Base-by-base conservation (phyloP, 2,797 vertebrate genomes). In the Lagocephalus sceleratus region DNA sequence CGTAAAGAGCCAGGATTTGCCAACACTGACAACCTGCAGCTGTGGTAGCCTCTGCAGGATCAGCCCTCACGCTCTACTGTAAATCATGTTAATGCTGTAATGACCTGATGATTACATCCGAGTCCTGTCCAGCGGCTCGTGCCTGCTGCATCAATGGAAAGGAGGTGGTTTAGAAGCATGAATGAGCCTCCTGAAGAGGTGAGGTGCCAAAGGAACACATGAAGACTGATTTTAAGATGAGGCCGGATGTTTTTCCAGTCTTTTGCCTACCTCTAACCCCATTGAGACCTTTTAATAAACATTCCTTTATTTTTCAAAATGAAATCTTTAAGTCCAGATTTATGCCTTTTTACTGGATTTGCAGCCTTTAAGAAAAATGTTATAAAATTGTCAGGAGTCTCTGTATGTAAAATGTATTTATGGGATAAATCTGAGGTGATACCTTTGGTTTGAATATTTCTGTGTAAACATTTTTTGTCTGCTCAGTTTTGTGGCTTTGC, bases 1-100 rank as follows among this genome's bases (percentile, higher is more conserved):
- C 90, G 94, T 35, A 79, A 91, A 1, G 88, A 92, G 3, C 94
- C 94, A 0, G 94, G 93, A 55, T 96, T 95, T 0, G 63, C 89
- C 40, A 86, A 88, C 47, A 89, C 90, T 2, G 85, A 93, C 2
- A 93, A 93, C 12, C 89, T 94, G 0, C 90, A 94, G 66, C 84
- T 98, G 64, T 97, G 94, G 94, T 95, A 85, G 71, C 10, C 6
- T 8, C 48, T 25, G 22, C 35, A 2, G 4, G 21, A 29, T 20
- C 17, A 16, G 32, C 6, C 83, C 84, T 59, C 51, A 54, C 40
- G 20, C 3, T 9, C 46, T 23, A 22, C 41, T 57, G 6, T 46
- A 44, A 1, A 3, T 15, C 6, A 3, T n/a, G 11, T 47, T 58
- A 12, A 32, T 51, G 22, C 5, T 12, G 1, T n/a, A 29, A 53